Evolutionary conservation across 2,888 invertebrate species (phyloP), one percentile per base, ranked within the genome.

Genomic region (Apamea anceps): DNA sequence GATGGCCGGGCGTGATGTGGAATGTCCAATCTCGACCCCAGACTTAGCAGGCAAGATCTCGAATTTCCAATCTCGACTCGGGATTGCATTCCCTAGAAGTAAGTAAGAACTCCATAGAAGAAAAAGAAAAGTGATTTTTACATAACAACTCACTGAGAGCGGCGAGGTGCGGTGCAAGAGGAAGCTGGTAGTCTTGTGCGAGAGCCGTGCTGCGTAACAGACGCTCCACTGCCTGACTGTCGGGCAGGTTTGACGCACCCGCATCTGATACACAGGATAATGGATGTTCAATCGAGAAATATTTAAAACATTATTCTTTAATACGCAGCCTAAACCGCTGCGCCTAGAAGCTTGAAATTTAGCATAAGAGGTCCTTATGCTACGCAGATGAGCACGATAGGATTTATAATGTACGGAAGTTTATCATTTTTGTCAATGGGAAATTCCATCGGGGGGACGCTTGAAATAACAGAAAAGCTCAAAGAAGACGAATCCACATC

Each of bases 111-210:
- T 37, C 18, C 65, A n/a, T 10, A 57, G 12, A 60, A 18, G 32
- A 54, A 3, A 60, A 57, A 60, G 15, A 70, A 80, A 70, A 72
- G 80, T 75, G 92, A 94, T 92, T 93, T 95, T 95, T 94, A 95
- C 94, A 91, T 92, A 94, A 90, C 85, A 95, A 96, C 97, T 96
- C 95, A 97, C 97, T 96, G 90, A 97, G 96, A 85, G 97, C 97
- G 77, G 97, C 97, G 73, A 97, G 94, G 85, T 97, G 97, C 18
- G 97, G 97, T 79, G 96, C 95, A 21, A 97, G 90, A 3, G 97
- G 97, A 88, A 97, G 91, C 93, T 97, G 97, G 90, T 97, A 97
- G 92, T 97, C 97, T 86, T 96, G 97, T 62, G 96, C 95, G 75
- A 97, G 91, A 7, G 96, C 96, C 12, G 96, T 92, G 85, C 97